Percentiles rank a stretch among this genome's conserved stretches.
Evolutionary conservation across 30 jellyfish, hydroid and myxozoan genomes (phyloP).

Genomic region (Aurelia sp.): DNA sequence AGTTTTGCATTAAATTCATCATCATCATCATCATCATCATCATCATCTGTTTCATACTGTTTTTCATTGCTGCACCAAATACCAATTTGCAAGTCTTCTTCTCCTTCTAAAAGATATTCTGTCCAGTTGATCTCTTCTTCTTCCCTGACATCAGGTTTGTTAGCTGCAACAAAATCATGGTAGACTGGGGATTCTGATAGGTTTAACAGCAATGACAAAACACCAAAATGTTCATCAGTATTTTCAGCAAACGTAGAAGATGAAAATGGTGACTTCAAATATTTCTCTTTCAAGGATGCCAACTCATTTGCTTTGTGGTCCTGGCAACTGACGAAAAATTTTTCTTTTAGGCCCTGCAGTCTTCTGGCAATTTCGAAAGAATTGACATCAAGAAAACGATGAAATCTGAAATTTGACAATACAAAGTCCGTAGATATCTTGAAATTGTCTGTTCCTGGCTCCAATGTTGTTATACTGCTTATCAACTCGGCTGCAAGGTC

Average conservation of each 20-base stretch:
- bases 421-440: conserved; percentile 71
- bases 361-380: conserved; percentile 74
- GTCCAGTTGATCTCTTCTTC: conserved; percentile 78
- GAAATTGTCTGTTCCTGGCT: conserved; percentile 65
- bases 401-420: conserved; percentile 84
- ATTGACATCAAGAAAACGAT: conserved; percentile 87
- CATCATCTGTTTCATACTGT: conserved; percentile 15
- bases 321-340: conserved; percentile 75
- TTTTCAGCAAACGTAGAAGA: conserved; percentile 3
- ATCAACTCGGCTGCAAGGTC: conserved; percentile 64
- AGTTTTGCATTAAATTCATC: not conserved
- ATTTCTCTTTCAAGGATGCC: conserved; percentile 50
- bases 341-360: conserved; percentile 72
- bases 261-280: conserved; percentile 57
- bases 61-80: conserved; percentile 37
- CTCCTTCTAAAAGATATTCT: conserved; percentile 76
- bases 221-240: conserved; percentile 81
- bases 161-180: not conserved
- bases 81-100: conserved; percentile 70
- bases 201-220: conserved; percentile 67
- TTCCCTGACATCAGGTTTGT: not conserved
- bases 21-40: conserved; percentile 39
- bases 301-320: conserved; percentile 68
- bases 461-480: conserved; percentile 14
- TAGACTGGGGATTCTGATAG: conserved; percentile 83